Evolutionary conservation across 2,888 invertebrate genomes (phyloP).

Genomic region (Andricus curvator): DNA sequence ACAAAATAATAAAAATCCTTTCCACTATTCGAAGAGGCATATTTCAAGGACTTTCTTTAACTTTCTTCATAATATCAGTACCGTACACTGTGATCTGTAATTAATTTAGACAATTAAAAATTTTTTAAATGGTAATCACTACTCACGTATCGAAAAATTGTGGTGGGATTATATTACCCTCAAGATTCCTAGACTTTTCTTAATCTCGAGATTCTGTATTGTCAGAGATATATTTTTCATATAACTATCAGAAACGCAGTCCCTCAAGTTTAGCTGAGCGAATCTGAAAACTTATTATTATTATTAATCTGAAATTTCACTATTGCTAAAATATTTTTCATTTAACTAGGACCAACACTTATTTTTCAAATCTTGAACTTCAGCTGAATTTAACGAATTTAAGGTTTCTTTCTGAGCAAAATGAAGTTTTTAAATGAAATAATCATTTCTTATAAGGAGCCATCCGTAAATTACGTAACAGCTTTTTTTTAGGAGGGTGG

Average conservation of each 20-base stretch:
- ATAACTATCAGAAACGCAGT: constrained; percentile 60
- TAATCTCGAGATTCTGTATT: constrained; percentile 55
- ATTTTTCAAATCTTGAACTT: too few species aligned
- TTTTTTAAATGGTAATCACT: neutral
- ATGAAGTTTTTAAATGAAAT: too few species aligned
- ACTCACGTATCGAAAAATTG: neutral
- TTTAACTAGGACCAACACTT: too few species aligned
- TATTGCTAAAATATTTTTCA: neutral
- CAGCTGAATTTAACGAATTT: too few species aligned
- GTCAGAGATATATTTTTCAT: constrained; percentile 58
- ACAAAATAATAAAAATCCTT: neutral
- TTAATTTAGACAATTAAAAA: neutral
- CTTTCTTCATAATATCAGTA: constrained; percentile 53
- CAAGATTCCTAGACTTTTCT: constrained; percentile 64
- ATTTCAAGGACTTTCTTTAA: neutral
- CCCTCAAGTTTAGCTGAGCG: constrained; percentile 66
- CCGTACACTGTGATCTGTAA: constrained; percentile 64
- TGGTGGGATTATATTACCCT: constrained; percentile 58
- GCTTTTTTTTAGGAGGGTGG: too few species aligned
- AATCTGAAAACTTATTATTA: constrained; percentile 55
- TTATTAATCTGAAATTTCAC: constrained; percentile 9
- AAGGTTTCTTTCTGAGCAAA: too few species aligned
- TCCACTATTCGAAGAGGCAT: neutral
- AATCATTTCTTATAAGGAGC: too few species aligned
- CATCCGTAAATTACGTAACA: too few species aligned